A percentile compares a stretch with the other conserved stretches of the same genome.
phyloP scores from a whole-genome alignment of 2,113 vertebrate species.

The Bolborhynchus lineola region DNA sequence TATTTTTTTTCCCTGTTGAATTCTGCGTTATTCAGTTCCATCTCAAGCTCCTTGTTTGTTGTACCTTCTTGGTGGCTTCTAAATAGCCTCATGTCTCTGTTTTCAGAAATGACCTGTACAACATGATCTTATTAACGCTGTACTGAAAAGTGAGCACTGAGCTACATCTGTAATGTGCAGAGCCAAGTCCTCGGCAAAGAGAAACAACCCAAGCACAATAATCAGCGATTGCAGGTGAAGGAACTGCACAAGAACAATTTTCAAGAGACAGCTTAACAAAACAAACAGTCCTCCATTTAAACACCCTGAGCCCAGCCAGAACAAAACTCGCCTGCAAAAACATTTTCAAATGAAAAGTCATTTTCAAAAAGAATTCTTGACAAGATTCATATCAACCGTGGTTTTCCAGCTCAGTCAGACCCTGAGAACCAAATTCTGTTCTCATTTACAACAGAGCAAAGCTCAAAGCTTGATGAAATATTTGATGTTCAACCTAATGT shows the following conservation, averaged over 20 bases:
- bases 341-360: neutral
- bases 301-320: neutral
- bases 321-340: neutral
- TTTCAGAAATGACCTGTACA: neutral
- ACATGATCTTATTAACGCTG: neutral
- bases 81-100: too few species aligned
- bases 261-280: neutral
- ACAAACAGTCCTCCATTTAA: neutral
- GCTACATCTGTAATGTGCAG: accelerated
- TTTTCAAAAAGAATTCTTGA: neutral
- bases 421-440: neutral
- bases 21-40: too few species aligned
- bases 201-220: neutral
- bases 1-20: neutral
- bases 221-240: neutral
- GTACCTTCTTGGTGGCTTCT: neutral
- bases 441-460: neutral
- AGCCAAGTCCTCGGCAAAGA: neutral
- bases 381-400: neutral
- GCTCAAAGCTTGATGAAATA: constrained; percentile 4
- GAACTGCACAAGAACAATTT: neutral
- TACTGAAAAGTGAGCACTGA: neutral
- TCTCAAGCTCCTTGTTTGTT: neutral
- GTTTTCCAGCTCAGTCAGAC: neutral
- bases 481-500: neutral